Evolutionary conservation across 2,888 invertebrate genomes (phyloP).

Genomic region (Melitaea athalia): DNA sequence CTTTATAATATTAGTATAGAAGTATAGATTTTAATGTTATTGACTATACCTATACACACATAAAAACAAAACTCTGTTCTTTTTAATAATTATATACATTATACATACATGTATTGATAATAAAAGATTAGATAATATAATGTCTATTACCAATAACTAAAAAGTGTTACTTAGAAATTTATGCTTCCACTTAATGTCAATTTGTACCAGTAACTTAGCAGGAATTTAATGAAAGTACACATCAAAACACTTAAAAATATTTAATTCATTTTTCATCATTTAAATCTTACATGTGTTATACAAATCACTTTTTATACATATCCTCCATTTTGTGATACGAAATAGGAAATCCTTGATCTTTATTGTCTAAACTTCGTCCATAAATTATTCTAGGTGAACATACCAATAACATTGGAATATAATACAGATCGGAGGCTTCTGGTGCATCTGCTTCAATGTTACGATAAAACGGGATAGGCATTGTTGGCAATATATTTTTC

Average conservation of each 20-base stretch:
- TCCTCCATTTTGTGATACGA: background rate
- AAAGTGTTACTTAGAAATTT: too few relatives aligned
- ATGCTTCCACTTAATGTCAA: background rate
- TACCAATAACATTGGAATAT: constrained; percentile 47
- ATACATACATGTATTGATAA: background rate
- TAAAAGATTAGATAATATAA: background rate
- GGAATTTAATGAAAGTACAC: too few relatives aligned
- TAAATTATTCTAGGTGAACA: constrained; percentile 56
- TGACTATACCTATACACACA: too few relatives aligned
- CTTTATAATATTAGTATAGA: too few relatives aligned
- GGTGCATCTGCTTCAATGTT: constrained; percentile 29
- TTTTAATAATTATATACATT: background rate
- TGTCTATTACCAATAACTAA: background rate
- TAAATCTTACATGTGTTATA: too few relatives aligned
- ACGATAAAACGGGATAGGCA: constrained; percentile 59
- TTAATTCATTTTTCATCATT: too few relatives aligned
- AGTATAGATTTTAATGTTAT: too few relatives aligned
- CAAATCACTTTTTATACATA: background rate
- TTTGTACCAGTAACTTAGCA: too few relatives aligned
- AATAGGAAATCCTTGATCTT: background rate
- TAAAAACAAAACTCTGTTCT: too few relatives aligned
- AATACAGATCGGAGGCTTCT: background rate
- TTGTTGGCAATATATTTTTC: constrained; percentile 68
- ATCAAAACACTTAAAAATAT: background rate
- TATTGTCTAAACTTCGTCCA: constrained; percentile 34